These are phyloP conservation scores for Drosophila sucinea DNA, from an alignment of 1,140 invertebrate species.

Conservation along the genomic window DNA sequence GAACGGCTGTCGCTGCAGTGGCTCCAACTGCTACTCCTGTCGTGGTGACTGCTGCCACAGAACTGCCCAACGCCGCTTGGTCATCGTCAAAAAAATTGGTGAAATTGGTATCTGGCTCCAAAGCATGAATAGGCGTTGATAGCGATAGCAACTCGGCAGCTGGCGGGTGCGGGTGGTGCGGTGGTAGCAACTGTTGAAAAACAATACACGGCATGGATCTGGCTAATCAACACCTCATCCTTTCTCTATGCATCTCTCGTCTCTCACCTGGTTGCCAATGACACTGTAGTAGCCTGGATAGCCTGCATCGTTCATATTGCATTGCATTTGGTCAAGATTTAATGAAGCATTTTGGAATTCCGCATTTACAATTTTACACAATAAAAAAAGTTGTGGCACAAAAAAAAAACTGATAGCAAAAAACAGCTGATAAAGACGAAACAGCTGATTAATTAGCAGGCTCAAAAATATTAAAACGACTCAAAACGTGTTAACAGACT, in stretches of 20 bases:
- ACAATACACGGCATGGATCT: conserved; percentile 44
- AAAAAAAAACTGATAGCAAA: conserved; percentile 14
- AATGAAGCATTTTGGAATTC: conserved; percentile 46
- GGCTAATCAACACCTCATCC: conserved; percentile 24
- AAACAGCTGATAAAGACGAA: conserved; percentile 18
- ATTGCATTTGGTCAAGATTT: conserved; percentile 45
- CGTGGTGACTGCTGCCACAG: conserved; percentile 5
- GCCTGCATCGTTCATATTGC: conserved; percentile 67
- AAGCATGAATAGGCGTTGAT: conserved; percentile 61
- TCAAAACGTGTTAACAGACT: no score
- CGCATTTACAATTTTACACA: conserved; percentile 34
- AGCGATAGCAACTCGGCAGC: conserved; percentile 51
- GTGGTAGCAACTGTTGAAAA: conserved; percentile 37
- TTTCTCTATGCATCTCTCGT: conserved; percentile 18
- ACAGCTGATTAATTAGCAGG: no score
- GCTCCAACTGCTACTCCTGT: not conserved
- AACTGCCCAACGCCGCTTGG: conserved; percentile 30
- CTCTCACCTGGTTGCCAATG: conserved; percentile 58
- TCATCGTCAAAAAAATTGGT: conserved; percentile 64
- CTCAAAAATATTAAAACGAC: no score
- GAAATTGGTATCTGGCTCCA: conserved; percentile 61
- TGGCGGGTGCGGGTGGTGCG: conserved; percentile 34
- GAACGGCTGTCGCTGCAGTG: conserved; percentile 40
- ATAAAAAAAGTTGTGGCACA: conserved; percentile 13
- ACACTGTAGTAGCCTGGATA: conserved; percentile 53